Conservation (phyloP, 2,797 vertebrate genomes). For the Melanotaenia pygmaea region DNA sequence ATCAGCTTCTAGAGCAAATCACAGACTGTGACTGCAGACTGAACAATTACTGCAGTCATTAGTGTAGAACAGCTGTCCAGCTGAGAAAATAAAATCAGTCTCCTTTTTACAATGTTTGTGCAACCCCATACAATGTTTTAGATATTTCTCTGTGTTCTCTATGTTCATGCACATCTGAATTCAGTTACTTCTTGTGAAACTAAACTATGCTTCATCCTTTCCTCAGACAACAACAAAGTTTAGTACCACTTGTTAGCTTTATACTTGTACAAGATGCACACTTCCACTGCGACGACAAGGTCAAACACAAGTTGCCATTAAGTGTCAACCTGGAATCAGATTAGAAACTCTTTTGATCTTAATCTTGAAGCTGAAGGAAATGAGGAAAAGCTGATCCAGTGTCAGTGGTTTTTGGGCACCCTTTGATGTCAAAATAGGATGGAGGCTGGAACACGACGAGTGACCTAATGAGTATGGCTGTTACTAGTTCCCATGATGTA, state of each 20-base stretch:
- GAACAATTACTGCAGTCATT: neutral
- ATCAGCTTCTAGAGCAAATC: no score
- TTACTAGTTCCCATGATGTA: conserved; percentile 66
- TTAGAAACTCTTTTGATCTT: conserved; percentile 69
- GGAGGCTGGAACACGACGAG: conserved; percentile 42
- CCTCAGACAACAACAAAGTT: neutral
- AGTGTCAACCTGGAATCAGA: conserved; percentile 65
- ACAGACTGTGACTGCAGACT: neutral
- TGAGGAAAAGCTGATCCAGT: conserved; percentile 65
- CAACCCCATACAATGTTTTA: neutral
- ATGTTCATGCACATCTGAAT: neutral
- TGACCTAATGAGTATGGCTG: conserved; percentile 59
- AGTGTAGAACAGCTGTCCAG: conserved; percentile 8
- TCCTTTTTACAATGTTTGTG: neutral
- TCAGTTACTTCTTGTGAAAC: neutral
- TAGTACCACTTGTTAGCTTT: neutral
- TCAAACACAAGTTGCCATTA: conserved; percentile 46
- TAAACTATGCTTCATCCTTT: neutral
- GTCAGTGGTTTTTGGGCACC: conserved; percentile 58
- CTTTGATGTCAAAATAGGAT: conserved; percentile 67
- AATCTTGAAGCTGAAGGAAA: conserved; percentile 69
- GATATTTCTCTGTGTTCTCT: neutral
- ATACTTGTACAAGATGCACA: neutral
- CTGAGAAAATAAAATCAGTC: conserved; percentile 30
- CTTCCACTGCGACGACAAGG: no score